Base-by-base conservation (phyloP, 2,888 invertebrate species). In the Ctenicera cuprea region DNA sequence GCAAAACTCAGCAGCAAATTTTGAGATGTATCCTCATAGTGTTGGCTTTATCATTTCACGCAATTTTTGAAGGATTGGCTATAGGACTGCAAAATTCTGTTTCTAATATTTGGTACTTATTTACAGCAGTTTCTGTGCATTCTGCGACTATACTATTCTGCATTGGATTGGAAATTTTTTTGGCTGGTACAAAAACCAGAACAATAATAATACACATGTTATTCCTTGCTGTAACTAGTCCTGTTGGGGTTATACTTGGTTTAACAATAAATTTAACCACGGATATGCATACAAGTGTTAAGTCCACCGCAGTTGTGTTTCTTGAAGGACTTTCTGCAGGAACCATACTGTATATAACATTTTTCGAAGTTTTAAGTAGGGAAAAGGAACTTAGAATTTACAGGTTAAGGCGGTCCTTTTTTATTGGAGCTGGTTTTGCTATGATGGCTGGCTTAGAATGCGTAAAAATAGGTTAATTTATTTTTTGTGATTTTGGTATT, bases 141-240 rank as follows among this genome's bases (percentile, higher is more conserved):
- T 95, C 95, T 87, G 90, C 92, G 77, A 94, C 95, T 16, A 94
- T 95, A 63, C 92, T 93, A 0, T 95, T 95, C 86, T 95, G 95
- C 79, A 88, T 95, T 52, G 95, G 95, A 0, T 89, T 94, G 0
- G 94, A 95, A 85, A 87, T 95, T 68, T 80, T 85, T n/a, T 85
- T 88, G n/a, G 86, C 86, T 52, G 73, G 80, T 8, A 68, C 88
- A 5, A 85, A 84, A 73, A 77, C 82, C 4, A 79, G 82, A 37
- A 83, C 83, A 30, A 88, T 89, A 75, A 75, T 88, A 1, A 79
- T 86, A 9, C 87, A 88, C 79, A 87, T 90, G 80, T 77, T 87
- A 3, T 83, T 88, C 37, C 83, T 90, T 65, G 86, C 89, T 1
- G 71, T 89, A 11, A 88, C 89, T 9, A 89, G 89, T 74, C 89